These are phyloP conservation scores for Heterodera filipjevi DNA, from an alignment of 2,888 invertebrate genomes.

Conservation along the genomic window DNA sequence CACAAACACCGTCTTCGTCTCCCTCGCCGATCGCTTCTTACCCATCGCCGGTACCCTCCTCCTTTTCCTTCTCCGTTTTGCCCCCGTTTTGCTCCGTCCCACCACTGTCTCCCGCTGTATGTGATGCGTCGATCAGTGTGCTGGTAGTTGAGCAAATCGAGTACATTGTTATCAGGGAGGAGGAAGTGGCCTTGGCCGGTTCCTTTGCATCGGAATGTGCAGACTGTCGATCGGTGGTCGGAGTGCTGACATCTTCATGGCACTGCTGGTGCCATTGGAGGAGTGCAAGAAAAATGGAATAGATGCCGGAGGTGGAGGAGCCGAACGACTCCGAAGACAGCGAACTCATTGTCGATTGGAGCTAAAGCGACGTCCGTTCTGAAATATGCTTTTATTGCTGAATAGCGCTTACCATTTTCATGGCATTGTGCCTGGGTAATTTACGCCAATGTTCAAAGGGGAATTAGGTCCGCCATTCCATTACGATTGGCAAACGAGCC, in stretches of 20 bases:
- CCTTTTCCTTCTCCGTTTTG: slow-evolving; percentile 20
- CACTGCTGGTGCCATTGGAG: slow-evolving; percentile 27
- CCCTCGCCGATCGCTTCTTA: no score
- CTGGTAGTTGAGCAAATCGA: slow-evolving; percentile 1
- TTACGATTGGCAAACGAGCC: no score
- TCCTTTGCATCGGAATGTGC: neutral
- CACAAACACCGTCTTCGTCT: neutral
- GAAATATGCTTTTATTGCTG: no score
- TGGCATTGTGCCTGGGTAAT: no score
- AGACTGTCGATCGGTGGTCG: neutral
- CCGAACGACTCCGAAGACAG: slow-evolving; percentile 56
- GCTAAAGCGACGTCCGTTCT: slow-evolving; percentile 53
- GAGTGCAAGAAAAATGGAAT: slow-evolving; percentile 47
- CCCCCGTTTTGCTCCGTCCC: slow-evolving; percentile 25
- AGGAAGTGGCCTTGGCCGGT: neutral
- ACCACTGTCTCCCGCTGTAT: slow-evolving; percentile 34
- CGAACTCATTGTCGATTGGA: slow-evolving; percentile 53
- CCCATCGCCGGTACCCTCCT: no score
- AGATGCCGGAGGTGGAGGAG: slow-evolving; percentile 63
- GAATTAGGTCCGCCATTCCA: no score
- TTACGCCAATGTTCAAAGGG: no score
- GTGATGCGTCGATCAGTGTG: slow-evolving; percentile 1
- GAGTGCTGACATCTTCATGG: neutral
- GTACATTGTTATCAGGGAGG: neutral
- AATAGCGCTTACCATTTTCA: no score